Percentiles rank a stretch among this genome's conserved stretches.
Evolutionary conservation across 2,888 invertebrate species (phyloP).

Genomic region (Allacma fusca): DNA sequence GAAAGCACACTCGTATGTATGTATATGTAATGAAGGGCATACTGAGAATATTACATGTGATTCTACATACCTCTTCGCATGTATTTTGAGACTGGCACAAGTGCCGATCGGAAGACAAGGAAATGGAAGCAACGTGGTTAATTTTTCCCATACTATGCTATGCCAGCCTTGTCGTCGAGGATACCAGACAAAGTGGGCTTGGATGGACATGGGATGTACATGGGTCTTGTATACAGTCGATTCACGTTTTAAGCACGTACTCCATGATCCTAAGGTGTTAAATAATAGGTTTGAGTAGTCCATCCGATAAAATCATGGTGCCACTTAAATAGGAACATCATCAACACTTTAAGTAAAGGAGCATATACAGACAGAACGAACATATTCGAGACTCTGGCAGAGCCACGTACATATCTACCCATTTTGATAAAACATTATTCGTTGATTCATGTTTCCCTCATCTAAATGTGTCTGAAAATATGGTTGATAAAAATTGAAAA

Average conservation of each 20-base stretch:
- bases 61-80: too few species aligned
- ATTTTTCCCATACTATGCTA: not conserved
- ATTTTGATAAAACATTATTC: not conserved
- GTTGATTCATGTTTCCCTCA: slow-evolving; percentile 4
- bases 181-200: slow-evolving; percentile 7
- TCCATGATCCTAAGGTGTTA: slow-evolving; percentile 32
- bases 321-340: slow-evolving; percentile 21
- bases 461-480: slow-evolving; percentile 23
- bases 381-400: not conserved
- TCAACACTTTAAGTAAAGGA: slow-evolving; percentile 18
- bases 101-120: not conserved
- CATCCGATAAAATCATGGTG: slow-evolving; percentile 32
- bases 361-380: not conserved
- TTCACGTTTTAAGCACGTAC: slow-evolving; percentile 10
- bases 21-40: too few species aligned
- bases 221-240: too few species aligned
- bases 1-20: too few species aligned
- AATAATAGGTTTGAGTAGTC: slow-evolving; percentile 28
- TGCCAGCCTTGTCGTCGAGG: not conserved
- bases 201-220: too few species aligned
- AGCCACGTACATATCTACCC: not conserved
- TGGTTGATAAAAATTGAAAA: slow-evolving; percentile 21
- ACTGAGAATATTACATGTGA: too few species aligned
- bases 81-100: too few species aligned
- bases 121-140: not conserved